These are phyloP conservation scores for Trypoxylus dichotomus DNA, from an alignment of 1,140 invertebrate species.

Conservation along the genomic window DNA sequence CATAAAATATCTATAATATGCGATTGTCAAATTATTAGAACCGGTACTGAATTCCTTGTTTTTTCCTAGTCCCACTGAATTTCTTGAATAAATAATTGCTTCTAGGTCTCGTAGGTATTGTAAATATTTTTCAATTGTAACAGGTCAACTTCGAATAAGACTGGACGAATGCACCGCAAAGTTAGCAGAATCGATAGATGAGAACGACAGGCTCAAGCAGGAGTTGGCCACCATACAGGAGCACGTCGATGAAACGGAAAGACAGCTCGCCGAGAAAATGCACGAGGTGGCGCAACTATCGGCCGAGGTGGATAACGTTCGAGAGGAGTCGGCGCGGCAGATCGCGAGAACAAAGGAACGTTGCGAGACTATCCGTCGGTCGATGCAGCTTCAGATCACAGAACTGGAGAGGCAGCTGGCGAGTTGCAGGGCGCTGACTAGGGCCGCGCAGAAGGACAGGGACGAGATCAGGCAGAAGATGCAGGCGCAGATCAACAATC, in stretches of 20 bases:
- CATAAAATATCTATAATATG: no score
- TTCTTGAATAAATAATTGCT: no score
- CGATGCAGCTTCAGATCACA: slow-evolving; percentile 64
- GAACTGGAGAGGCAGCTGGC: slow-evolving; percentile 68
- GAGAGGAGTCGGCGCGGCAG: slow-evolving; percentile 72
- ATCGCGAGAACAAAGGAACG: slow-evolving; percentile 57
- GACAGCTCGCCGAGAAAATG: slow-evolving; percentile 58
- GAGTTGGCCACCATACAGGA: slow-evolving; percentile 54
- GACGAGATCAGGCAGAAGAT: slow-evolving; percentile 70
- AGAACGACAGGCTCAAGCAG: slow-evolving; percentile 57
- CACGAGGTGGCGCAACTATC: slow-evolving; percentile 63
- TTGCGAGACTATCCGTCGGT: slow-evolving; percentile 62
- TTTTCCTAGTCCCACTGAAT: no score
- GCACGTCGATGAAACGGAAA: slow-evolving; percentile 58
- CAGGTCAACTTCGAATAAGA: background rate
- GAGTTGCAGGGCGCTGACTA: slow-evolving; percentile 62
- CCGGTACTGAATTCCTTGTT: no score
- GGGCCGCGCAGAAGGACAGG: slow-evolving; percentile 65
- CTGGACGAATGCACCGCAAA: slow-evolving; percentile 54
- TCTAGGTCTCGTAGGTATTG: background rate
- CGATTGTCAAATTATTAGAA: no score
- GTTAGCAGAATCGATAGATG: slow-evolving; percentile 53
- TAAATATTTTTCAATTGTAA: no score
- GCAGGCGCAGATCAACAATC: slow-evolving; percentile 66
- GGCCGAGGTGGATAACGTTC: slow-evolving; percentile 66